Conservation (phyloP, 2,888 invertebrate genomes). For the Caenorhabditis uteleia region DNA sequence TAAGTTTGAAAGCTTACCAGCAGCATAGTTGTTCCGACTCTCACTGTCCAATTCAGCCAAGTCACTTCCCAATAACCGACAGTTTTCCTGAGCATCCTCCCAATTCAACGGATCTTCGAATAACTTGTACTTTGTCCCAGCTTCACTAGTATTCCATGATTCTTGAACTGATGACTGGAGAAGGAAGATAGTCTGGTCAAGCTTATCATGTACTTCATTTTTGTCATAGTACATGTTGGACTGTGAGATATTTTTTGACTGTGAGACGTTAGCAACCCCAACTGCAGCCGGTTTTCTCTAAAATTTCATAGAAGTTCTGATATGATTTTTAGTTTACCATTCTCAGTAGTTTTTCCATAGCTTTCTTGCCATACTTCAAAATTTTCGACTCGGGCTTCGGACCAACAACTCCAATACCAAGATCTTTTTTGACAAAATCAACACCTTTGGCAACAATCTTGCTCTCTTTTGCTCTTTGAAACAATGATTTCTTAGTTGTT, state of each 20-base stretch:
- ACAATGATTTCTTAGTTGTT: constrained; percentile 8
- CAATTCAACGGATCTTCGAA: constrained; percentile 23
- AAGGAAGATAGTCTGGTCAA: too few relatives aligned
- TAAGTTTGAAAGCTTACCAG: too few relatives aligned
- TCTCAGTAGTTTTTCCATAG: constrained; percentile 11
- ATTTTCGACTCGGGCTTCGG: constrained; percentile 28
- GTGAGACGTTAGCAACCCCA: too few relatives aligned
- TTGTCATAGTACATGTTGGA: too few relatives aligned
- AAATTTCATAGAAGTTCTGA: background rate
- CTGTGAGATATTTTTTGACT: too few relatives aligned
- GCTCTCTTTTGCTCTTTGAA: constrained; percentile 11
- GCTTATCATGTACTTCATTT: too few relatives aligned
- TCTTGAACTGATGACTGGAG: too few relatives aligned
- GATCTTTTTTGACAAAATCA: constrained; percentile 25
- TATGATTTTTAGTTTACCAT: constrained; percentile 7
- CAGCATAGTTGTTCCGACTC: constrained; percentile 16
- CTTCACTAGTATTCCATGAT: constrained; percentile 25
- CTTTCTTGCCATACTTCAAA: constrained; percentile 23
- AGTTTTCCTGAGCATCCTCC: constrained; percentile 32
- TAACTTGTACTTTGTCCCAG: constrained; percentile 21
- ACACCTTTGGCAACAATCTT: constrained; percentile 13
- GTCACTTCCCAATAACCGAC: constrained; percentile 15
- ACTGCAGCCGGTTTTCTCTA: background rate
- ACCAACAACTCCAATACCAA: constrained; percentile 29
- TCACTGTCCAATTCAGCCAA: constrained; percentile 26